These are phyloP conservation scores for Zoanthus gigantus DNA, from an alignment of 92 coral and sea anemone species.

Conservation along the genomic window DNA sequence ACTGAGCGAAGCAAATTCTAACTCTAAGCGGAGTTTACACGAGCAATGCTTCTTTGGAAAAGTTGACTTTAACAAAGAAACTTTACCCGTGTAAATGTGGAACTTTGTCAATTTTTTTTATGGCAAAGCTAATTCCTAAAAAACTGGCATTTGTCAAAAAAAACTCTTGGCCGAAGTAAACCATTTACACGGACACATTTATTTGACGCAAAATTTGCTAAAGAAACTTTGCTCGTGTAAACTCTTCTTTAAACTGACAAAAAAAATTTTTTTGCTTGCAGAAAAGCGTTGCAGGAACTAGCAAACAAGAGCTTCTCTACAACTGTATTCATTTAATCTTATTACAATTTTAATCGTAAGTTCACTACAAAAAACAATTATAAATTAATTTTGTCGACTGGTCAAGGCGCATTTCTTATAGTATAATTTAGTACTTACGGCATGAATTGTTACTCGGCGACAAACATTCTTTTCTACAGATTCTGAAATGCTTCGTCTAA, in stretches of 20 bases:
- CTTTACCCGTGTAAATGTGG: too few species aligned
- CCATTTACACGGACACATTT: too few species aligned
- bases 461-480: constrained; percentile 78
- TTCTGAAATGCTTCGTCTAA: constrained; percentile 79
- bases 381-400: background rate
- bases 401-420: background rate
- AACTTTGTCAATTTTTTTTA: too few species aligned
- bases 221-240: too few species aligned
- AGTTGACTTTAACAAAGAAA: too few species aligned
- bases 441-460: constrained; percentile 68
- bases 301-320: background rate
- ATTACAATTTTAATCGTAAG: background rate
- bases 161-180: too few species aligned
- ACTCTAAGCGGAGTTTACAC: background rate
- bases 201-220: too few species aligned
- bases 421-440: constrained; percentile 54
- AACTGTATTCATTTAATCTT: background rate
- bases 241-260: background rate
- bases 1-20: background rate
- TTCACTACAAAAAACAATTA: background rate
- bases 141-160: too few species aligned
- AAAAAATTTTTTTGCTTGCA: background rate
- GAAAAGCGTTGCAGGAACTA: background rate
- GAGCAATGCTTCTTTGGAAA: too few species aligned
- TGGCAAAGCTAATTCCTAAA: too few species aligned